phyloP scores from a whole-genome alignment of 2,797 vertebrate genomes.

The Hippoglossus hippoglossus region DNA sequence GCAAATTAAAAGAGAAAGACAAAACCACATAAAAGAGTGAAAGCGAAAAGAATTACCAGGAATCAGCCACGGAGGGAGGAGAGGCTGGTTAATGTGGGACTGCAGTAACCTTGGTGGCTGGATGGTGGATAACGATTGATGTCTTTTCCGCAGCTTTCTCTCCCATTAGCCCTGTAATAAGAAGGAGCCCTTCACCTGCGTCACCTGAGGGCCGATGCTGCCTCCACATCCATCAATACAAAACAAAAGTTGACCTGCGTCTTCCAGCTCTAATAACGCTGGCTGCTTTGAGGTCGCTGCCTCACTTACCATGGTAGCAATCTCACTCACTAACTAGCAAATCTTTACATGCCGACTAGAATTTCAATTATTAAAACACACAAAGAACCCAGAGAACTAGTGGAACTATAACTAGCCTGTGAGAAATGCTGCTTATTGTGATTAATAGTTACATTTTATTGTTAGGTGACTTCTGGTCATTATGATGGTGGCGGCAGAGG shows the following conservation, averaged over 20 bases:
- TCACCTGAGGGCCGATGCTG: conserved; percentile 35
- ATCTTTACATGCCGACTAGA: not conserved
- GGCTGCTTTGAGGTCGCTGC: conserved; percentile 12
- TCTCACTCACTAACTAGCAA: not conserved
- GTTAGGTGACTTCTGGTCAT: not conserved
- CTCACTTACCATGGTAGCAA: not conserved
- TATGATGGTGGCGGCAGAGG: not conserved
- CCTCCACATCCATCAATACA: conserved; percentile 50
- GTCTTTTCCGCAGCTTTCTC: conserved; percentile 40
- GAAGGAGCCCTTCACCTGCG: conserved; percentile 41
- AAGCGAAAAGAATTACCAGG: not conserved
- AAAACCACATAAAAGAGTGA: not conserved
- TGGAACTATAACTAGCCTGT: not conserved
- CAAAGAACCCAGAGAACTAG: no score
- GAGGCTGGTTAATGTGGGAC: conserved; percentile 28
- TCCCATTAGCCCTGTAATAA: conserved; percentile 44
- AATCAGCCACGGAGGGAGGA: not conserved
- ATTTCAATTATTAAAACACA: not conserved
- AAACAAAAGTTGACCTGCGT: conserved; percentile 51
- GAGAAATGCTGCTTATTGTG: not conserved
- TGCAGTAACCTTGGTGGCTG: conserved; percentile 25
- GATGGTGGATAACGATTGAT: conserved; percentile 26
- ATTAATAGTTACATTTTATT: not conserved
- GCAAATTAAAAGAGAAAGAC: not conserved
- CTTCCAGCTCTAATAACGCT: conserved; percentile 23